phyloP scores from a whole-genome alignment of 1,140 invertebrate species.

The Diuraphis noxia region DNA sequence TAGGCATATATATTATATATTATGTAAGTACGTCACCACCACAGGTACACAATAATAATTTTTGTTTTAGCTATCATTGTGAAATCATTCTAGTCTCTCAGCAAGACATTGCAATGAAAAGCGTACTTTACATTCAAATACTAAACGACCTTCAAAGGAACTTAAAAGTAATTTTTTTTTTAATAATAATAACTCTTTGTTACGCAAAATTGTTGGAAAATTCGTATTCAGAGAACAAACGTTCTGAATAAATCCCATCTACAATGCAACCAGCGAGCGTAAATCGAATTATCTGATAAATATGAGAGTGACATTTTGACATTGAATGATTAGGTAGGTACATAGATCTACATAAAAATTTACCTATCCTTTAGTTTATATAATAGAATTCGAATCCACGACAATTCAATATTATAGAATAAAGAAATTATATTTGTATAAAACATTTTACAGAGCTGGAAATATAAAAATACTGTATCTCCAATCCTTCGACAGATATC shows the following conservation, averaged over 20 bases:
- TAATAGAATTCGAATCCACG: background rate
- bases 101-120: background rate
- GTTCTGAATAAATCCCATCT: background rate
- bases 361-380: background rate
- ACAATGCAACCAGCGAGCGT: background rate
- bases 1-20: background rate
- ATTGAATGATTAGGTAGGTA: background rate
- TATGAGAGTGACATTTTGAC: conserved; percentile 17
- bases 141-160: background rate
- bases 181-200: conserved; percentile 16
- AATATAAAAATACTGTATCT: background rate
- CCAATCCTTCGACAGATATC: background rate
- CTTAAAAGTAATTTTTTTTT: background rate
- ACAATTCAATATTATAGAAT: background rate
- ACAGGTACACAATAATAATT: background rate
- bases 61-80: background rate
- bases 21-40: background rate
- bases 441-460: background rate
- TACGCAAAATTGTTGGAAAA: background rate
- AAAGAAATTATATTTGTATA: background rate
- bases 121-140: background rate
- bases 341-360: background rate
- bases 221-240: background rate
- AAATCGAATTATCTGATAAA: conserved; percentile 16
- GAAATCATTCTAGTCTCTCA: background rate